phyloP scores from a whole-genome alignment of 1,140 invertebrate species.

The Drosophila pseudoobscura region DNA sequence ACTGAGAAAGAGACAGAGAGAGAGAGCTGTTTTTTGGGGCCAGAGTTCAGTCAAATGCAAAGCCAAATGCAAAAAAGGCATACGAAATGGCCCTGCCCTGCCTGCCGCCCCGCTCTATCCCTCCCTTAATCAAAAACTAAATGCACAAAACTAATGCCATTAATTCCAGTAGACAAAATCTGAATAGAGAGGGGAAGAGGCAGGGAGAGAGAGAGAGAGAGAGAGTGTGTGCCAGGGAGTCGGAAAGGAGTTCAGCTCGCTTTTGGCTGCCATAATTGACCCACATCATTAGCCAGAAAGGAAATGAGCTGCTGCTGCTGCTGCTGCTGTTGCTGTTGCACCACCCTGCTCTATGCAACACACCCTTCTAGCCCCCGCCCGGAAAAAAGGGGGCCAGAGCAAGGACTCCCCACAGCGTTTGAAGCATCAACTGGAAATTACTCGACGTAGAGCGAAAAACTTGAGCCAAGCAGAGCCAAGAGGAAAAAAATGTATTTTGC shows the following conservation, averaged over 20 bases:
- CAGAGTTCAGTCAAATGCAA: slow-evolving; percentile 25
- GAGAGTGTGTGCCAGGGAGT: background rate
- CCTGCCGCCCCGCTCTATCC: background rate
- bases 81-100: slow-evolving; percentile 49
- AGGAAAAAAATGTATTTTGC: slow-evolving; percentile 65
- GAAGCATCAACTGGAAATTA: slow-evolving; percentile 64
- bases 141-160: slow-evolving; percentile 81
- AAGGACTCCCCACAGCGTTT: slow-evolving; percentile 52
- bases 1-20: no score
- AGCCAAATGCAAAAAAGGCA: slow-evolving; percentile 31
- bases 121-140: slow-evolving; percentile 73
- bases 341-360: slow-evolving; percentile 34
- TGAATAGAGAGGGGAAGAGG: slow-evolving; percentile 46
- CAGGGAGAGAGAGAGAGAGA: background rate
- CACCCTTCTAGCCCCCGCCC: background rate
- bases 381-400: slow-evolving; percentile 27
- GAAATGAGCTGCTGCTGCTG: slow-evolving; percentile 73
- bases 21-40: slow-evolving; percentile 29
- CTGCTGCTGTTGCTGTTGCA: slow-evolving; percentile 41
- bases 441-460: slow-evolving; percentile 53
- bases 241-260: slow-evolving; percentile 28
- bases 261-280: slow-evolving; percentile 76
- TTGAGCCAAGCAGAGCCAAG: slow-evolving; percentile 49
- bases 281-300: slow-evolving; percentile 79
- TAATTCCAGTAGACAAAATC: slow-evolving; percentile 81